Evolutionary conservation across 2,888 invertebrate genomes (phyloP), one percentile per base, ranked within the genome.

Genomic region (Mesorhabditis spiculigera): DNA sequence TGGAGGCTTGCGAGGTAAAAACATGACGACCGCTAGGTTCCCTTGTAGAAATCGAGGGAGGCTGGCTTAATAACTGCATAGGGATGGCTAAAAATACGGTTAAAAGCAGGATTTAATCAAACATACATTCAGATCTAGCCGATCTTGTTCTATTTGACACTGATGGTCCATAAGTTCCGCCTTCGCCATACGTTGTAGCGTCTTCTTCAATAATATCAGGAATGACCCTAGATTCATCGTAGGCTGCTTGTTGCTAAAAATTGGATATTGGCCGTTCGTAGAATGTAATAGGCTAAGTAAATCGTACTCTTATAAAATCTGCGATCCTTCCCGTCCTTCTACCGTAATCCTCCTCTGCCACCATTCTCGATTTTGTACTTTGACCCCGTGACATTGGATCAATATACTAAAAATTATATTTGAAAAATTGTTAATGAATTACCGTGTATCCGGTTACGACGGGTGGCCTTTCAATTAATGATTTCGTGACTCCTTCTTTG

Each of bases 281-380:
- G n/a, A n/a, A n/a, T n/a, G n/a, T n/a, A n/a, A n/a, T n/a, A n/a
- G n/a, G n/a, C n/a, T n/a, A n/a, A n/a, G n/a, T n/a, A n/a, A n/a
- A n/a, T n/a, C n/a, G n/a, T n/a, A n/a, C n/a, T n/a, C 58, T 50
- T 10, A 50, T 10, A n/a, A 50, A 50, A 3, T 50, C 58, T 13
- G 58, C 58, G 58, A 50, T 50, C n/a, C 58, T 50, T 50, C 58
- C 58, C n/a, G 58, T 50, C n/a, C 58, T 50, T n/a, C 58, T 50
- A 13, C 58, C 58, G n/a, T 50, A 50, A 50, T 50, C 58, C 58
- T 50, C 58, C n/a, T 50, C 58, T 13, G n/a, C n/a, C 58, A 50
- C 58, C 58, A 50, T 13, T 50, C 58, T 10, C 10, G 58, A 50
- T 50, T 50, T 50, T 50, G 58, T 50, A n/a, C 58, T 50, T 50